Conservation (phyloP, 2,113 vertebrate species). For the Sterrhoptilus dennistouni region DNA sequence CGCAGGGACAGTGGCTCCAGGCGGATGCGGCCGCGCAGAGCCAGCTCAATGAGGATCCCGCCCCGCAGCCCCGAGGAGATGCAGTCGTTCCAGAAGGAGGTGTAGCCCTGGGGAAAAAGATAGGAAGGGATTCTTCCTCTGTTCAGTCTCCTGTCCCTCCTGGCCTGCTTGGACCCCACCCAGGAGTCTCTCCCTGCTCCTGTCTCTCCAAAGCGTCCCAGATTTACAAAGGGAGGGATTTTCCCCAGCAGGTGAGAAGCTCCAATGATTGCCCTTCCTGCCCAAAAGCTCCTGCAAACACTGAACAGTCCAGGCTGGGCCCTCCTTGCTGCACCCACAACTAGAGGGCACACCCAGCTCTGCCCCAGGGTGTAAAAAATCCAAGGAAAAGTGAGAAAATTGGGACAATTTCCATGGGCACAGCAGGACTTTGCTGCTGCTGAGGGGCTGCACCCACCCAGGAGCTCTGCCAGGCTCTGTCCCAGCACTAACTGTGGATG, state of each 20-base stretch:
- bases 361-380: fast-evolving
- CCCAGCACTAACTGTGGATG: fast-evolving
- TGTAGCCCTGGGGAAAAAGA: constrained; percentile 73
- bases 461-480: neutral
- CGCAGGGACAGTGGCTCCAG: constrained; percentile 76
- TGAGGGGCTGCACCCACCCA: neutral
- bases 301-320: neutral
- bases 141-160: neutral
- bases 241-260: neutral
- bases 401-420: too few relatives aligned
- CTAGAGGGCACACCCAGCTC: neutral
- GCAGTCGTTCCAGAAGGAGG: constrained; percentile 88
- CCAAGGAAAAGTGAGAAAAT: neutral
- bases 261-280: neutral
- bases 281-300: neutral
- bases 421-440: neutral
- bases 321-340: neutral
- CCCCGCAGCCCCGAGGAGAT: constrained; percentile 84
- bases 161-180: fast-evolving
- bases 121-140: neutral
- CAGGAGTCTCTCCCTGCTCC: neutral
- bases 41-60: constrained; percentile 81
- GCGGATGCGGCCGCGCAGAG: constrained; percentile 75
- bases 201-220: neutral
- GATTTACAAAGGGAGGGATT: neutral